Conservation (phyloP, 2,113 vertebrate species). For the Chloropsis hardwickii region DNA sequence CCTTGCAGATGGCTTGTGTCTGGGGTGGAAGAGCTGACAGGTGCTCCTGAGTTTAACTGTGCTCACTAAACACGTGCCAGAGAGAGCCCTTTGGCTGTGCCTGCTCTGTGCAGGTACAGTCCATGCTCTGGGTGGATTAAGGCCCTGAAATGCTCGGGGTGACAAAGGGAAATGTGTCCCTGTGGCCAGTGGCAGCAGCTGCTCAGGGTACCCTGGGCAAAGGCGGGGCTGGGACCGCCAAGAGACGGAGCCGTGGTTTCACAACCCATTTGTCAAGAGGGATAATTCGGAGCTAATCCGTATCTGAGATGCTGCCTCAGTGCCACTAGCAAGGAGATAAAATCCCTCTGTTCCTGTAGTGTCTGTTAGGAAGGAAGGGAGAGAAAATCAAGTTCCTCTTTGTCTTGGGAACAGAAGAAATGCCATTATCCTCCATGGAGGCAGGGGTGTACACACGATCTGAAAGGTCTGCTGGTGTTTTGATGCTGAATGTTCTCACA, state of each 20-base stretch:
- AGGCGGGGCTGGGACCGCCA: background rate
- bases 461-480: background rate
- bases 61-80: background rate
- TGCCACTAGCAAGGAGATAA: background rate
- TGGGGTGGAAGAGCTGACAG: background rate
- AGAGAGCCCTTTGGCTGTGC: background rate
- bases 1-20: background rate
- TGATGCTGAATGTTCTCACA: background rate
- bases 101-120: background rate
- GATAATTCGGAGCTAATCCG: background rate
- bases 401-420: background rate
- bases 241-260: background rate
- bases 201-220: background rate
- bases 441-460: background rate
- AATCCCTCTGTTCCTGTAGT: background rate
- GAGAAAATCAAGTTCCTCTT: background rate
- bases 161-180: background rate
- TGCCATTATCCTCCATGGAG: background rate
- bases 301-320: background rate
- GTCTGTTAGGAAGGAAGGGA: background rate
- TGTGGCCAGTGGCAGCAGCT: background rate
- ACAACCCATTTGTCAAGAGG: background rate
- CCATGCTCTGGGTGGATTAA: background rate
- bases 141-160: background rate
- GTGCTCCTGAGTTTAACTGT: background rate